Evolutionary conservation across 2,888 invertebrate species (phyloP), one percentile per base, ranked within the genome.

Genomic region (Trachelus stipa): DNA sequence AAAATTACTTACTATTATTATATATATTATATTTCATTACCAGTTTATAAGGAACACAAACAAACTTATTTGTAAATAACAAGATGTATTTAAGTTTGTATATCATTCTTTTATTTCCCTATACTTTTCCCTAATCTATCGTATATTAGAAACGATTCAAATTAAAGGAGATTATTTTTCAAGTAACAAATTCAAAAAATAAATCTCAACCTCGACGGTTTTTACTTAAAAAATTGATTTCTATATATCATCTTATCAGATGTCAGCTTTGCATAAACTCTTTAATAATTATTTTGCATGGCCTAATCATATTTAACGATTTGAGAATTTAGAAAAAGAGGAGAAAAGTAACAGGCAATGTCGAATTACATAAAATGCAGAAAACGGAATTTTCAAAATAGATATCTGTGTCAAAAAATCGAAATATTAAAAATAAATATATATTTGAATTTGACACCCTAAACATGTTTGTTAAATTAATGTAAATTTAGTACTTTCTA

Each of bases 41-140:
- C 74, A 35, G 69, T 79, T 80, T 77, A 68, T 74, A 76, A 81
- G 79, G 31, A 79, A 81, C 34, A 56, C 76, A 15, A 35, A 81
- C 73, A 73, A 73, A 30, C n/a, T 76, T 37, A 75, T 35, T 34
- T 81, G 81, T 81, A 81, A 80, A 81, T 81, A 81, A 80, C 71
- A 79, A 79, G 76, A 79, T 76, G 69, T 80, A 80, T 78, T 80
- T 78, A 77, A 78, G 77, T 80, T 80, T 80, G 71, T 78, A 76
- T 30, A 4, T 69, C 1, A 30, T 69, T 35, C 31, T 69, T 71
- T 33, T 69, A 69, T 76, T 71, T 71, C 37, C 76, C 71, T 71
- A 23, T 71, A 15, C 15, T 12, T 71, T 56, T 9, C 9, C 23
- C 56, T 56, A 23, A 9, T 56, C 9, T 56, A 23, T 56, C 0